A percentile compares a stretch with the other conserved stretches of the same genome.
Evolutionary conservation across 2,888 invertebrate genomes (phyloP).

Genomic region (Ochlodes sylvanus): DNA sequence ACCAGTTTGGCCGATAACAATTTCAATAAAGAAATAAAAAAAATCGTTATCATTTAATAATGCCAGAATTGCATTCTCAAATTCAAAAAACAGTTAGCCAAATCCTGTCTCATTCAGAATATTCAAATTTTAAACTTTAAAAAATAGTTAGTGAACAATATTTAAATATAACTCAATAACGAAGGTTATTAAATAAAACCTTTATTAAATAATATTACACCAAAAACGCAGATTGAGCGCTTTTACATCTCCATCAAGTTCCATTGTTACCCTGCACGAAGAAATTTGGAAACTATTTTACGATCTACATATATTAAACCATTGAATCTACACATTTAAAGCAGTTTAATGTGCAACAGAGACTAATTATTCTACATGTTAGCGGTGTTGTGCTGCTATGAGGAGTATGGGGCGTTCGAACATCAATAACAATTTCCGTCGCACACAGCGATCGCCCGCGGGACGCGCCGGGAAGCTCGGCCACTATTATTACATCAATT

Average conservation of each 20-base stretch:
- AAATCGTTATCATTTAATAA: neutral
- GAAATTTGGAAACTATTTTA: constrained; percentile 74
- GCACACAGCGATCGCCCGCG: constrained; percentile 8
- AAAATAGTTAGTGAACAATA: constrained; percentile 43
- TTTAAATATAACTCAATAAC: constrained; percentile 40
- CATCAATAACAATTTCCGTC: constrained; percentile 9
- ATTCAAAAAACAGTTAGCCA: too few species aligned
- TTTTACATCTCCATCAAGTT: constrained; percentile 56
- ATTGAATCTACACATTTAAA: constrained; percentile 47
- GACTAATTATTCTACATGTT: constrained; percentile 23
- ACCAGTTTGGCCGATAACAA: neutral
- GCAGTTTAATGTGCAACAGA: constrained; percentile 43
- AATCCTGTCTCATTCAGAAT: too few species aligned
- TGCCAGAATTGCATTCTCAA: too few species aligned
- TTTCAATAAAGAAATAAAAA: neutral
- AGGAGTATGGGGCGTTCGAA: constrained; percentile 9
- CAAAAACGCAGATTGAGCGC: constrained; percentile 62
- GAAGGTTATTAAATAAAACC: constrained; percentile 33
- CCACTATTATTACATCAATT: constrained; percentile 1
- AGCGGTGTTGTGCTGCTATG: constrained; percentile 1
- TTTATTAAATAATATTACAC: constrained; percentile 52
- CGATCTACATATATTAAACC: constrained; percentile 51
- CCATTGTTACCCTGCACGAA: constrained; percentile 78
- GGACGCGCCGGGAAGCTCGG: constrained; percentile 15
- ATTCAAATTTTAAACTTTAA: constrained; percentile 1